phyloP scores from a whole-genome alignment of 1,140 invertebrate genomes.

The Chrysoperla carnea region DNA sequence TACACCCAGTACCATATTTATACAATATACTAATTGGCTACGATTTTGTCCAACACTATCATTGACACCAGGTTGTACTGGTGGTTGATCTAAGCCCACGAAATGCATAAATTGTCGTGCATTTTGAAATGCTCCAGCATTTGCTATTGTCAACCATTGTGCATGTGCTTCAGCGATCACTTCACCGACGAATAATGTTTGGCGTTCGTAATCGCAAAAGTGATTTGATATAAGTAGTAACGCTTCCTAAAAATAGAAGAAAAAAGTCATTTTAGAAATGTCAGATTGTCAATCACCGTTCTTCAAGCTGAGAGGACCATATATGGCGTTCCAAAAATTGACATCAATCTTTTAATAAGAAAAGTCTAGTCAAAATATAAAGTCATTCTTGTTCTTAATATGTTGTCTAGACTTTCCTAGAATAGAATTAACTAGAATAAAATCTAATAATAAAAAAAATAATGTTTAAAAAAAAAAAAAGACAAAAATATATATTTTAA shows the following conservation, averaged over 20 bases:
- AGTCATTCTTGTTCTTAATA: too few relatives aligned
- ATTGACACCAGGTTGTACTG: conserved; percentile 37
- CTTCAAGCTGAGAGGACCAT: background rate
- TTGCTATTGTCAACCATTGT: conserved; percentile 40
- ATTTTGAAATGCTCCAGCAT: conserved; percentile 32
- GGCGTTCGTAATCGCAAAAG: conserved; percentile 72
- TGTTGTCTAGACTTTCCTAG: too few relatives aligned
- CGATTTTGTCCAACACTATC: conserved; percentile 39
- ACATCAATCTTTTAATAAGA: too few relatives aligned
- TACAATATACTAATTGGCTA: conserved; percentile 42
- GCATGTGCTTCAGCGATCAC: conserved; percentile 41
- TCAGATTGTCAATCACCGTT: background rate
- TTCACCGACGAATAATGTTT: conserved; percentile 66
- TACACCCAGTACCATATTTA: conserved; percentile 60
- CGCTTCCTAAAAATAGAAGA: conserved; percentile 40
- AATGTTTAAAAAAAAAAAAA: too few relatives aligned
- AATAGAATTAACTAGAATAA: too few relatives aligned
- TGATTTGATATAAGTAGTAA: conserved; percentile 72
- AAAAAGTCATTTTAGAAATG: too few relatives aligned
- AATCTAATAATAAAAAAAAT: too few relatives aligned
- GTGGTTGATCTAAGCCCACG: conserved; percentile 53
- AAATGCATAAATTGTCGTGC: conserved; percentile 54
- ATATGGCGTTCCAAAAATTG: too few relatives aligned
- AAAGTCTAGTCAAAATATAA: too few relatives aligned
- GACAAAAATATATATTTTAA: too few relatives aligned